A percentile compares a stretch with the other conserved stretches of the same genome.
These are phyloP conservation scores for Coleophora deauratella DNA, from an alignment of 2,888 invertebrate species.

Conservation along the genomic window DNA sequence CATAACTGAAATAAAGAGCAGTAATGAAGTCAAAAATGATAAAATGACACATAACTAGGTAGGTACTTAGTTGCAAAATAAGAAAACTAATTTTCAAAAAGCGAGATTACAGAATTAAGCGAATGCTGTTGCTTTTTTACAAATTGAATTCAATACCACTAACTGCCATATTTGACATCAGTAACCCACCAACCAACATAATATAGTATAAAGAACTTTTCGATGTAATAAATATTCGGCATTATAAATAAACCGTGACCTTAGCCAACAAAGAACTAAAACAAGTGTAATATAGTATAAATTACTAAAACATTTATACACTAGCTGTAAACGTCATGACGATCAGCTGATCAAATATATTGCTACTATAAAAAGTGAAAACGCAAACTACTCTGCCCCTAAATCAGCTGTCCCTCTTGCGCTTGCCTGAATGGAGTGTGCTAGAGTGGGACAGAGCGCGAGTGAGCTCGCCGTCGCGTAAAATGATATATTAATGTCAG, in stretches of 20 bases:
- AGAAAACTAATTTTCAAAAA: too few species aligned
- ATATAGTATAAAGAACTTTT: conserved; percentile 19
- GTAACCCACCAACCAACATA: conserved; percentile 22
- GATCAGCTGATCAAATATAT: conserved; percentile 75
- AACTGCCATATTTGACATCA: conserved; percentile 24
- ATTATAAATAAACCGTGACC: conserved; percentile 66
- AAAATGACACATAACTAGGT: too few species aligned
- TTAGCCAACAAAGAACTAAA: conserved; percentile 54
- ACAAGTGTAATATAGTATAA: conserved; percentile 58
- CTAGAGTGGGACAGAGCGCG: conserved; percentile 34
- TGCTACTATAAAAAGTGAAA: conserved; percentile 74
- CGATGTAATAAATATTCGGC: conserved; percentile 44
- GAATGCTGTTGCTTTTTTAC: too few species aligned
- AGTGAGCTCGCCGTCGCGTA: conserved; percentile 55
- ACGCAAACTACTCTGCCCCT: conserved; percentile 60
- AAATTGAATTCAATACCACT: conserved; percentile 14
- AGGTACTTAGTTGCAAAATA: too few species aligned
- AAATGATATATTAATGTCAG: conserved; percentile 75
- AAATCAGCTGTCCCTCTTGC: conserved; percentile 37
- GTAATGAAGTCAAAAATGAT: too few species aligned
- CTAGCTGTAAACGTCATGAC: conserved; percentile 66
- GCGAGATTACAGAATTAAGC: too few species aligned
- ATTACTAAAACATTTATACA: conserved; percentile 70
- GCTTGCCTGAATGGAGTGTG: conserved; percentile 14
- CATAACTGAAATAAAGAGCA: too few species aligned